These are phyloP conservation scores for Loriculus beryllinus DNA, from an alignment of 2,797 vertebrate species.

Conservation along the genomic window DNA sequence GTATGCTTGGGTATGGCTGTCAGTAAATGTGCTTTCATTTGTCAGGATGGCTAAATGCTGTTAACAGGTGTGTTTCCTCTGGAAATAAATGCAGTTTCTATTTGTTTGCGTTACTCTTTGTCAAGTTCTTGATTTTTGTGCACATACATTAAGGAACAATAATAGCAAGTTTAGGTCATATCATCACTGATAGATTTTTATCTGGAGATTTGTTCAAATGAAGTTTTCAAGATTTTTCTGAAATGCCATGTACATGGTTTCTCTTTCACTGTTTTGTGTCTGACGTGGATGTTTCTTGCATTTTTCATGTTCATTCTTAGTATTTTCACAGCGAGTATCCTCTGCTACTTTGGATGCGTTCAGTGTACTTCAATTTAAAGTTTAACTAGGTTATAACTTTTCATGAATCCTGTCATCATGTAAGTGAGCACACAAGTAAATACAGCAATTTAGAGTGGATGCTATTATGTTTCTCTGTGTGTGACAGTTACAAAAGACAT, in stretches of 20 bases:
- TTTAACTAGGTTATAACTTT: neutral
- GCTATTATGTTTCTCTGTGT: neutral
- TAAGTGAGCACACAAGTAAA: neutral
- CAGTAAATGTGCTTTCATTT: neutral
- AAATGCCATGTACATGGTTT: neutral
- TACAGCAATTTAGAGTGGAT: neutral
- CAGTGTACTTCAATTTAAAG: neutral
- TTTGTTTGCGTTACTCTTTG: neutral
- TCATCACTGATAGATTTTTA: neutral
- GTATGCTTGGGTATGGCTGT: neutral
- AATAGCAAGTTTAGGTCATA: neutral
- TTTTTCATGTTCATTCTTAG: neutral
- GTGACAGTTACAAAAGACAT: neutral
- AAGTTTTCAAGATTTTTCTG: neutral
- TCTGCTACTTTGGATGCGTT: neutral
- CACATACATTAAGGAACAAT: neutral
- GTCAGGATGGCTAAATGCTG: neutral
- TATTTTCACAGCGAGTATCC: neutral
- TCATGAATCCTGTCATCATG: neutral
- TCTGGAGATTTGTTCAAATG: neutral
- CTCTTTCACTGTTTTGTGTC: neutral
- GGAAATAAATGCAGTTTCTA: neutral
- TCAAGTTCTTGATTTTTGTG: neutral
- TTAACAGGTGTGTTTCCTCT: neutral
- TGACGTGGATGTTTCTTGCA: neutral